A percentile compares a stretch with the other conserved stretches of the same genome.
Conservation (phyloP, 2,797 vertebrate genomes). For the Arremon brunneinucha region DNA sequence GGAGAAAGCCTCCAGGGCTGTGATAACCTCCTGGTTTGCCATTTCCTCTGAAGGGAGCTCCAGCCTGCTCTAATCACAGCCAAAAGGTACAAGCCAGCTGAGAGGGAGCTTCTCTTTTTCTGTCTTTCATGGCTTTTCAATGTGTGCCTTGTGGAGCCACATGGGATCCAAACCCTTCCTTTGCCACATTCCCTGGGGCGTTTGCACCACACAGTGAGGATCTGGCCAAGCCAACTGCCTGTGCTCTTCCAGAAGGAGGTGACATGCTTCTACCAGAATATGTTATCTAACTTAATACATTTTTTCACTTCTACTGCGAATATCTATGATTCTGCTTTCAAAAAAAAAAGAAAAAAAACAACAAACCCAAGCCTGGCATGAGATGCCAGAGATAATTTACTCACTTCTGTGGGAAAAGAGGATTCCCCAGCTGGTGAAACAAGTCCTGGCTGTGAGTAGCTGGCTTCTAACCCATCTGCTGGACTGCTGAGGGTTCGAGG, state of each 20-base stretch:
- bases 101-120: background rate
- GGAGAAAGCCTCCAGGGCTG: background rate
- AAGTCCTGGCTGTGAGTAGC: background rate
- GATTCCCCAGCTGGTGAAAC: background rate
- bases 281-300: background rate
- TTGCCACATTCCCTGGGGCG: background rate
- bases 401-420: background rate
- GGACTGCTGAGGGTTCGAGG: background rate
- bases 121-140: background rate
- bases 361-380: background rate
- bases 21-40: background rate
- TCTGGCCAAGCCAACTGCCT: background rate
- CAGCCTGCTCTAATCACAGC: background rate
- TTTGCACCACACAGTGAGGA: accelerated
- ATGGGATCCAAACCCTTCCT: background rate
- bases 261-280: background rate
- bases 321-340: background rate
- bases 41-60: background rate
- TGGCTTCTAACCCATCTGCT: background rate
- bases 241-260: background rate
- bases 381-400: background rate
- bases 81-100: background rate
- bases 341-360: background rate
- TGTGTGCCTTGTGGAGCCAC: background rate
- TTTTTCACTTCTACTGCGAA: background rate